Conservation (phyloP, 92 coral and sea anemone species). For the Porites lobata region DNA sequence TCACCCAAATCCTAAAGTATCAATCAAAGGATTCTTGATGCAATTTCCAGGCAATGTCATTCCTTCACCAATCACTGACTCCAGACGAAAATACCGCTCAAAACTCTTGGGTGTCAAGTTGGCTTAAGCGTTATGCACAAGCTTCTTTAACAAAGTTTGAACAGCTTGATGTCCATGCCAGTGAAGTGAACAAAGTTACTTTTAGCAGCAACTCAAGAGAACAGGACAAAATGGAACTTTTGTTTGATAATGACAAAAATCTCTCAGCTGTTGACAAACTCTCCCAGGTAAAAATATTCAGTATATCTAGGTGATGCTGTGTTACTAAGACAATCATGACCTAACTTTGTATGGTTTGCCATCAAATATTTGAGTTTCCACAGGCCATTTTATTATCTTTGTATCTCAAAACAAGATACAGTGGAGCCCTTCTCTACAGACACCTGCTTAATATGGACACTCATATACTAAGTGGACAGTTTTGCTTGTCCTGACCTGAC, state of each 20-base stretch:
- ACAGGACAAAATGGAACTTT: conserved; percentile 60
- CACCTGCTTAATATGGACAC: no score
- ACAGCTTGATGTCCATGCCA: conserved; percentile 50
- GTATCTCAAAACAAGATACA: no score
- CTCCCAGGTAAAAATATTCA: conserved; percentile 70
- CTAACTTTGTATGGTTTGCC: no score
- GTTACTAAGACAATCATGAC: no score
- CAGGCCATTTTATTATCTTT: no score
- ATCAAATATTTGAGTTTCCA: no score
- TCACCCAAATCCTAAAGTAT: no score
- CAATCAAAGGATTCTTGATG: neutral
- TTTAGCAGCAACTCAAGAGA: conserved; percentile 52
- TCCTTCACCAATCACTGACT: conserved; percentile 48
- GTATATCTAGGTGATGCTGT: no score
- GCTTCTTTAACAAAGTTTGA: conserved; percentile 85
- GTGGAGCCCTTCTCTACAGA: no score
- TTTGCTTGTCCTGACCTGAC: no score
- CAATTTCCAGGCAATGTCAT: conserved; percentile 65
- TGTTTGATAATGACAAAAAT: conserved; percentile 67
- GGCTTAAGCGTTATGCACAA: conserved; percentile 82
- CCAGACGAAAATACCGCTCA: neutral
- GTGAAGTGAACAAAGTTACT: conserved; percentile 37
- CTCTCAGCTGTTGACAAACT: conserved; percentile 77
- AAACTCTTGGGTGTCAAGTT: conserved; percentile 36
- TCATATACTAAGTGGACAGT: no score